phyloP scores from a whole-genome alignment of 1,140 invertebrate species.

The Archivesica marissinica region DNA sequence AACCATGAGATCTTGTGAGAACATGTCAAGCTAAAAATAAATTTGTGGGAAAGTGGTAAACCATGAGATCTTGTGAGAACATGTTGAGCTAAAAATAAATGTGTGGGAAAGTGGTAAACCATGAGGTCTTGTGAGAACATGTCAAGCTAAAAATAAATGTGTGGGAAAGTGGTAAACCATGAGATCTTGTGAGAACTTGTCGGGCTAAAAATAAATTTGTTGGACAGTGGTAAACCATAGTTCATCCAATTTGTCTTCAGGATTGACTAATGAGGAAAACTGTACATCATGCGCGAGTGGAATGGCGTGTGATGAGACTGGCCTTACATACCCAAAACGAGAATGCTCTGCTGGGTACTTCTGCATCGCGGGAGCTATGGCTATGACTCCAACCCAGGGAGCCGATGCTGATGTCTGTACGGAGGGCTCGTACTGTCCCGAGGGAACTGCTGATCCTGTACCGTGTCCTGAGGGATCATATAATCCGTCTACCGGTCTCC shows the following conservation, averaged over 20 bases:
- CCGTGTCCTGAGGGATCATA: constrained; percentile 78
- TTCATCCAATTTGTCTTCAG: constrained; percentile 57
- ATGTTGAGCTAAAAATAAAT: too few species aligned
- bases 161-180: too few species aligned
- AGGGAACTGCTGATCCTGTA: constrained; percentile 73
- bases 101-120: too few species aligned
- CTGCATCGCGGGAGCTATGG: constrained; percentile 74
- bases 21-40: too few species aligned
- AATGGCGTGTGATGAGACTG: constrained; percentile 80
- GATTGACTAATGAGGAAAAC: constrained; percentile 68
- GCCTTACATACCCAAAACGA: constrained; percentile 75
- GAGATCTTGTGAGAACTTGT: too few species aligned
- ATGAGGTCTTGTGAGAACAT: too few species aligned
- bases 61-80: too few species aligned
- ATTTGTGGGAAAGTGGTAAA: too few species aligned
- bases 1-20: too few species aligned
- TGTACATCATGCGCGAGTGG: constrained; percentile 79
- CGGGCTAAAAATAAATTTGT: too few species aligned
- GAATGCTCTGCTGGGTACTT: constrained; percentile 80
- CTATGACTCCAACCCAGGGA: constrained; percentile 76
- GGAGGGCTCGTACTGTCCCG: constrained; percentile 76
- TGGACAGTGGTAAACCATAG: not conserved
- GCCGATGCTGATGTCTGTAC: constrained; percentile 75
- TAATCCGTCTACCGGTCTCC: constrained; percentile 68
- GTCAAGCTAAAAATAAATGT: too few species aligned